Evolutionary conservation across 2,888 invertebrate species (phyloP), one percentile per base, ranked within the genome.

Genomic region (Cynaeus angustus): DNA sequence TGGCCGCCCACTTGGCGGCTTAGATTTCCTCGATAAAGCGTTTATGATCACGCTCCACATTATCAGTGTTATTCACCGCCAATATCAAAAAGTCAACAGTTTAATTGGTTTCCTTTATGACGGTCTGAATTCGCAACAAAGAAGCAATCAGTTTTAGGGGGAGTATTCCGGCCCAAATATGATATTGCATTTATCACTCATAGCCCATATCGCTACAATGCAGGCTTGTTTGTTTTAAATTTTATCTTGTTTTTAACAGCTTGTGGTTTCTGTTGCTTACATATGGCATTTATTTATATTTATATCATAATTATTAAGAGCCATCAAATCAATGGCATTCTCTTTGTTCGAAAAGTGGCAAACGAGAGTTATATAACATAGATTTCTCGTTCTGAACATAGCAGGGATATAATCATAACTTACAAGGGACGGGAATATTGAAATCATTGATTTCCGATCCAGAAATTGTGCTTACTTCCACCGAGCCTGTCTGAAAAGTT

Each of bases 221-320:
- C 66, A 55, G 56, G 48, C 56, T 56, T 66, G 66, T 56, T 66
- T 66, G 45, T 66, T 64, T 43, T 13, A 56, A 48, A 14, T 41
- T 33, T 66, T 66, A 66, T 66, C 66, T 30, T 38, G 48, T 56
- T 66, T 65, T 43, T 45, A 52, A 43, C 64, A 65, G 43, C 13
- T 12, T 43, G 43, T 56, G 56, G 56, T 30, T 48, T 12, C 9
- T 61, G 46, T 14, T 26, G 7, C 38, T 12, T 50, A 16, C 56
- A 56, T 53, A 45, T 66, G 55, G 41, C 37, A 37, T 37, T 45
- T n/a, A 56, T 46, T 65, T 43, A 56, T 55, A 10, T 9, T n/a
- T n/a, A n/a, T n/a, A n/a, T n/a, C n/a, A n/a, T n/a, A n/a, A n/a
- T n/a, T n/a, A n/a, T n/a, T n/a, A n/a, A n/a, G n/a, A n/a, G n/a